These are phyloP conservation scores for Melanostigma gelatinosum DNA, from an alignment of 2,113 vertebrate species.

Conservation along the genomic window DNA sequence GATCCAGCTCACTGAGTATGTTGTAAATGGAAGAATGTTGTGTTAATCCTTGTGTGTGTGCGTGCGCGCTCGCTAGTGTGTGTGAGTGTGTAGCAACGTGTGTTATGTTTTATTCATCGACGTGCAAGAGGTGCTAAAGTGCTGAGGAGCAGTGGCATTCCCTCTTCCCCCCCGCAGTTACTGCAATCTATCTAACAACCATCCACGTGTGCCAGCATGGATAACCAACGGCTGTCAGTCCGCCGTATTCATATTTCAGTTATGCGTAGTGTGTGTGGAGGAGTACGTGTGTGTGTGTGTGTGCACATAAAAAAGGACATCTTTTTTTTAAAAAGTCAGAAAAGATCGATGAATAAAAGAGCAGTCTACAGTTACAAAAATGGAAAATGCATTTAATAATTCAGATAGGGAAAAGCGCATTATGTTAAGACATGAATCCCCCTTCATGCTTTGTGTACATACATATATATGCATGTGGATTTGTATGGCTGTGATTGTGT, in stretches of 20 bases:
- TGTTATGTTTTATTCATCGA: conserved; percentile 58
- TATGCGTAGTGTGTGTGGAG: background rate
- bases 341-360: background rate
- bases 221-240: conserved; percentile 17
- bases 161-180: conserved; percentile 10
- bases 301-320: background rate
- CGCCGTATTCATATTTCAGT: conserved; percentile 31
- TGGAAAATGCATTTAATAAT: conserved; percentile 45
- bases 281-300: background rate
- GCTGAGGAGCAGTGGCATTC: conserved; percentile 43
- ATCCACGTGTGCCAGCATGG: conserved; percentile 24
- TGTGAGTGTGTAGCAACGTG: conserved; percentile 3
- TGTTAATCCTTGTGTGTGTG: conserved; percentile 31
- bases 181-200: conserved; percentile 47
- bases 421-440: conserved; percentile 47
- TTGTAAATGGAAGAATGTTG: conserved; percentile 50
- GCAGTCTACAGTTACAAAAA: conserved; percentile 10
- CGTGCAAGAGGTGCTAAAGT: conserved; percentile 42
- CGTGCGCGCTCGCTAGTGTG: background rate
- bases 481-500: conserved; percentile 10
- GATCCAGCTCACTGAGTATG: conserved; percentile 26
- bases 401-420: conserved; percentile 42
- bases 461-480: conserved; percentile 37
- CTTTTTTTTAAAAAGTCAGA: background rate
- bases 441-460: conserved; percentile 22